Evolutionary conservation across 2,888 invertebrate species (phyloP).

Genomic region (Sclerodermus sp.): DNA sequence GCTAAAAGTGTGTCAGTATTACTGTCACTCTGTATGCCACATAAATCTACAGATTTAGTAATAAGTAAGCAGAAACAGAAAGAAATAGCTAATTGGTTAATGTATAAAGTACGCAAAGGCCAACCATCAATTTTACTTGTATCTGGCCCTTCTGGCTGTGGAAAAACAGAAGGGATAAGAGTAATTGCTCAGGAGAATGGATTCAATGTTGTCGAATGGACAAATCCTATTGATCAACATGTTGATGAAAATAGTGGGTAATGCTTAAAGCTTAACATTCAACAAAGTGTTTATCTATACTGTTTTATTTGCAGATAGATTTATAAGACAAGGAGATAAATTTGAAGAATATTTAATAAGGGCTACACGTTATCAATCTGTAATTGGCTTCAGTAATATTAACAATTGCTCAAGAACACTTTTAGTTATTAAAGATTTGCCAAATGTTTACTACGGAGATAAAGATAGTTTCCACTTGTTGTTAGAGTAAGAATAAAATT

Average conservation of each 20-base stretch:
- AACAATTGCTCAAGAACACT: constrained; percentile 60
- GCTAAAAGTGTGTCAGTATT: constrained; percentile 35
- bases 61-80: constrained; percentile 49
- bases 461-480: constrained; percentile 68
- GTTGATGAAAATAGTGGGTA: constrained; percentile 54
- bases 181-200: constrained; percentile 68
- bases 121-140: constrained; percentile 62
- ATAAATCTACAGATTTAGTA: constrained; percentile 38
- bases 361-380: constrained; percentile 71
- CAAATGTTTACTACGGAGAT: constrained; percentile 73
- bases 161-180: constrained; percentile 76
- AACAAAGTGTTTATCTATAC: neutral
- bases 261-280: too few relatives aligned
- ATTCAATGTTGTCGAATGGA: constrained; percentile 75
- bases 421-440: constrained; percentile 79
- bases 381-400: too few relatives aligned
- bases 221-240: constrained; percentile 75
- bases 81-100: constrained; percentile 48
- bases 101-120: constrained; percentile 22
- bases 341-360: constrained; percentile 78
- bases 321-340: constrained; percentile 64
- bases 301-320: constrained; percentile 25
- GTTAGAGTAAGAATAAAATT: constrained; percentile 67
- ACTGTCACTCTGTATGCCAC: constrained; percentile 42
- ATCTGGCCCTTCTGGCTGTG: constrained; percentile 82